Evolutionary conservation across 2,888 invertebrate genomes (phyloP).

Genomic region (Odiellus spinosus): DNA sequence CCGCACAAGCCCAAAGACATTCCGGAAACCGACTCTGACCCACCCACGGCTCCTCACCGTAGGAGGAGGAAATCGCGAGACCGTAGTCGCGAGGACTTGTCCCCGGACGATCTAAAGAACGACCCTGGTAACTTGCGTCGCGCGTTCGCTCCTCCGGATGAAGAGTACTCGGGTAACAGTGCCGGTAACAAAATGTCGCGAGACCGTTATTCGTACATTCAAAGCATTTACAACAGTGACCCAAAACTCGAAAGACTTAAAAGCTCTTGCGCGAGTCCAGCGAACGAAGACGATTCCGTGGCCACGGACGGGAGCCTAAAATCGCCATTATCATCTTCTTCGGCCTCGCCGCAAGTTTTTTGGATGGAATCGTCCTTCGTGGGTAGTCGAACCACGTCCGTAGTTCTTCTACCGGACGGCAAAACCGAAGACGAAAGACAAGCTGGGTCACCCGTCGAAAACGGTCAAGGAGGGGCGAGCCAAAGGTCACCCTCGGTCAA

Average conservation of each 20-base stretch:
- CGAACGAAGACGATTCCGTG: slow-evolving; percentile 27
- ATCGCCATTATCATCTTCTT: slow-evolving; percentile 25
- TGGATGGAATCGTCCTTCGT: slow-evolving; percentile 89
- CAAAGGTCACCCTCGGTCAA: too few species aligned
- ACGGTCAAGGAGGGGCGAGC: too few species aligned
- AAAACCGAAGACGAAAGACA: background rate
- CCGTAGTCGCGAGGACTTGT: too few species aligned
- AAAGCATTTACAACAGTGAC: slow-evolving; percentile 11
- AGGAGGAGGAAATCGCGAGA: too few species aligned
- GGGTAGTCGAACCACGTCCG: slow-evolving; percentile 40
- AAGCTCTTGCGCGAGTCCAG: background rate
- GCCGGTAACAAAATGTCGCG: slow-evolving; percentile 17
- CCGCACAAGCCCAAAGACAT: too few species aligned
- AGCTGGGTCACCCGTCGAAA: too few species aligned
- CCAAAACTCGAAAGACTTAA: background rate
- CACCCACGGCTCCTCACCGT: too few species aligned
- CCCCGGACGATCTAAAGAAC: too few species aligned
- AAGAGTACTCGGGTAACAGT: too few species aligned
- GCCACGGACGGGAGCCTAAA: slow-evolving; percentile 8
- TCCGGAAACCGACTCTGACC: too few species aligned
- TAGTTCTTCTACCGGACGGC: slow-evolving; percentile 9
- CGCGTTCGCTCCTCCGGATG: too few species aligned
- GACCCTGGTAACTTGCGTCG: too few species aligned
- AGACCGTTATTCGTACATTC: slow-evolving; percentile 49
- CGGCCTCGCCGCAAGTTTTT: slow-evolving; percentile 37